phyloP scores from a whole-genome alignment of 2,113 vertebrate genomes.

The Podarcis cretensis region DNA sequence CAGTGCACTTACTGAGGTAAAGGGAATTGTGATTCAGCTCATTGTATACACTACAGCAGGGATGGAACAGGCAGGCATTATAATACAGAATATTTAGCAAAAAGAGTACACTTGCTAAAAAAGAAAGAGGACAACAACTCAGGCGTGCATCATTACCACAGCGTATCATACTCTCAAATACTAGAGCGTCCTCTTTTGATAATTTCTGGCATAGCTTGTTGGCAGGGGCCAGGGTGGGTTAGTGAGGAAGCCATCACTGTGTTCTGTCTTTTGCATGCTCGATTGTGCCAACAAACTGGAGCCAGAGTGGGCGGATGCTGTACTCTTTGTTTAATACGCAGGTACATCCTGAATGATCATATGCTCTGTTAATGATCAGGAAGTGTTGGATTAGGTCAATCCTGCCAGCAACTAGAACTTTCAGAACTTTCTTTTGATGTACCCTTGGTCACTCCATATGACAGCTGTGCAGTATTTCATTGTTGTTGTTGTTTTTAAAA shows the following conservation, averaged over 20 bases:
- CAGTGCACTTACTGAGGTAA: not conserved
- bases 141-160: slow-evolving; percentile 57
- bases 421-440: not conserved
- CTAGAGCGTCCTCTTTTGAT: slow-evolving; percentile 54
- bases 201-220: slow-evolving; percentile 62
- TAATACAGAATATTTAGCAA: slow-evolving; percentile 55
- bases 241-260: slow-evolving; percentile 41
- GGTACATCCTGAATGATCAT: not conserved
- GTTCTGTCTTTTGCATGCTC: slow-evolving; percentile 17
- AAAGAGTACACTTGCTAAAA: slow-evolving; percentile 46
- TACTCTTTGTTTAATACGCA: slow-evolving; percentile 42
- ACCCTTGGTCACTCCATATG: not conserved
- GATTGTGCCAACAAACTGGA: slow-evolving; percentile 51
- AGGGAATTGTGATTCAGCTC: not conserved
- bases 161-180: slow-evolving; percentile 51
- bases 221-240: slow-evolving; percentile 50
- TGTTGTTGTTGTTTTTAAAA: not conserved
- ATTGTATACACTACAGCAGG: not conserved
- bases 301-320: slow-evolving; percentile 43
- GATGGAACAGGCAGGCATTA: not conserved
- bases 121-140: not conserved
- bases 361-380: not conserved
- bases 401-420: not conserved
- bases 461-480: not conserved
- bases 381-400: not conserved